phyloP scores from a whole-genome alignment of 2,888 invertebrate species.

The Pyrrhia umbra region DNA sequence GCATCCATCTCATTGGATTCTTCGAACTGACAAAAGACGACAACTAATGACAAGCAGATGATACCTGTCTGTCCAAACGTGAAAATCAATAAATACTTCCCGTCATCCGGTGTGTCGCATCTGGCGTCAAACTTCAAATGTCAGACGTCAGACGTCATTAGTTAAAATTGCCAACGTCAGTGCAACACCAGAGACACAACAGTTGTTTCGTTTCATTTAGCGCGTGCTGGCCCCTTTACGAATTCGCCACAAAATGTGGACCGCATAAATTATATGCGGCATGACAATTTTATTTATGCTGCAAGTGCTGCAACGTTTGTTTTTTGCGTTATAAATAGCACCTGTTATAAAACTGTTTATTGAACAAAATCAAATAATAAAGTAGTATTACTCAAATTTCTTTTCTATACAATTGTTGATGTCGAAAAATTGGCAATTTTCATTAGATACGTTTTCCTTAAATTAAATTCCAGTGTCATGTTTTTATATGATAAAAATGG shows the following conservation, averaged over 20 bases:
- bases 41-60: constrained; percentile 52
- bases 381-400: too few species aligned
- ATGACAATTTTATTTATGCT: constrained; percentile 60
- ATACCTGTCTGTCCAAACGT: constrained; percentile 49
- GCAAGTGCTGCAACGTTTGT: constrained; percentile 56
- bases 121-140: constrained; percentile 62
- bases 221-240: constrained; percentile 57
- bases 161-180: constrained; percentile 69
- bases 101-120: constrained; percentile 60
- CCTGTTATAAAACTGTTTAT: constrained; percentile 23
- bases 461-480: too few species aligned
- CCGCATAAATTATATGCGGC: constrained; percentile 58
- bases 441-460: too few species aligned
- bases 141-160: constrained; percentile 71
- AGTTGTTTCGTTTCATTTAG: constrained; percentile 70
- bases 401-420: too few species aligned
- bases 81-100: constrained; percentile 57
- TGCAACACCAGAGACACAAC: constrained; percentile 57
- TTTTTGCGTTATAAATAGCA: constrained; percentile 37
- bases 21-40: constrained; percentile 41
- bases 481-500: too few species aligned
- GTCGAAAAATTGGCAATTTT: too few species aligned
- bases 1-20: constrained; percentile 31
- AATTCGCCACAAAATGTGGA: constrained; percentile 59
- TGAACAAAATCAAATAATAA: constrained; percentile 1